phyloP scores from a whole-genome alignment of 1,140 invertebrate genomes.

The Drosophila fuyamai region DNA sequence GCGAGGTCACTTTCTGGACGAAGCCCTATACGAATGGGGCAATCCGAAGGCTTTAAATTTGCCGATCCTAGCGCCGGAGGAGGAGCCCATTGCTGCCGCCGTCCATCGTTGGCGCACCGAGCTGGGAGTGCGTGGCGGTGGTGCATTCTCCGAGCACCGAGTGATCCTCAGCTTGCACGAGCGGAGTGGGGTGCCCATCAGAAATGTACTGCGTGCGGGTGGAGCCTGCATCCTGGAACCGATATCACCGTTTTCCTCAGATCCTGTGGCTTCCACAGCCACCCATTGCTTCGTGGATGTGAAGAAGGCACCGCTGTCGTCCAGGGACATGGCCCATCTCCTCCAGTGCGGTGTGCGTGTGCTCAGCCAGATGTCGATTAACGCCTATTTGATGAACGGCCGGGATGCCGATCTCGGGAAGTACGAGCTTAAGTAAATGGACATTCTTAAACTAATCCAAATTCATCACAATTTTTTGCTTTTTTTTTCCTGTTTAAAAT shows the following conservation, averaged over 20 bases:
- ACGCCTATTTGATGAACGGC: conserved; percentile 73
- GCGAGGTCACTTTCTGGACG: conserved; percentile 90
- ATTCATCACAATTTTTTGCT: not conserved
- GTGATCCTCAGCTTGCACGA: conserved; percentile 89
- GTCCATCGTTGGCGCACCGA: conserved; percentile 88
- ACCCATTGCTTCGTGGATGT: conserved; percentile 79
- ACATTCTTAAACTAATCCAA: not conserved
- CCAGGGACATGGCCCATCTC: conserved; percentile 47
- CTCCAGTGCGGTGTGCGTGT: conserved; percentile 51
- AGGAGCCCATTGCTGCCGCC: conserved; percentile 86
- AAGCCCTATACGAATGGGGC: conserved; percentile 92
- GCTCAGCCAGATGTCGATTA: conserved; percentile 76
- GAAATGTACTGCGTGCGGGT: conserved; percentile 90
- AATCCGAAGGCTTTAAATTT: conserved; percentile 87
- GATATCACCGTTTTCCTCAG: conserved; percentile 53
- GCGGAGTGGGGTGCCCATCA: conserved; percentile 88
- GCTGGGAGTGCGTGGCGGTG: conserved; percentile 46
- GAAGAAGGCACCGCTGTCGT: conserved; percentile 60
- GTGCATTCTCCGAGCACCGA: conserved; percentile 88
- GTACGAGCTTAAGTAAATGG: conserved; percentile 37
- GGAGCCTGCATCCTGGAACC: conserved; percentile 88
- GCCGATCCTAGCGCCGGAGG: conserved; percentile 85
- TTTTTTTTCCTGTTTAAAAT: not conserved
- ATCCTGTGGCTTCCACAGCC: conserved; percentile 31
- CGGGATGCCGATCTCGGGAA: conserved; percentile 62